Evolutionary conservation across 2,797 vertebrate species (phyloP).

Genomic region (Columba guinea): DNA sequence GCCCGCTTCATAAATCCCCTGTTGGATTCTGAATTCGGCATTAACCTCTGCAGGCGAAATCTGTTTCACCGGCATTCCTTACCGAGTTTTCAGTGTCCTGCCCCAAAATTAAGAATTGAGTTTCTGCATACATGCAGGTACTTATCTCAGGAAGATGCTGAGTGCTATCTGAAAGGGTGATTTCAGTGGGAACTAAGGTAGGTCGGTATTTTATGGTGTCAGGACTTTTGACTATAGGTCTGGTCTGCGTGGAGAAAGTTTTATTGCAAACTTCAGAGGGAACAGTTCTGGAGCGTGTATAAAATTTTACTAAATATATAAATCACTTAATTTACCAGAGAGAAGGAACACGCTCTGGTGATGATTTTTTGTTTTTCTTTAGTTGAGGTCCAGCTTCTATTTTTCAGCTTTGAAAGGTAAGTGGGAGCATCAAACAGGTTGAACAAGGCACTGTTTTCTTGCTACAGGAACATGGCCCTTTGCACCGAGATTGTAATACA

Average conservation of each 20-base stretch:
- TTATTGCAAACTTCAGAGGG: background rate
- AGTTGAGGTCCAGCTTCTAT: conserved; percentile 26
- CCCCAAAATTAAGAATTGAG: background rate
- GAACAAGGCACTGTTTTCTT: conserved; percentile 73
- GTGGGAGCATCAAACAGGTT: conserved; percentile 77
- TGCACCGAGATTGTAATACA: conserved; percentile 81
- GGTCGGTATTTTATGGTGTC: background rate
- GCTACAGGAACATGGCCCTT: conserved; percentile 75
- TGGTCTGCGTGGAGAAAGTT: background rate
- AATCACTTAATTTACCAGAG: background rate
- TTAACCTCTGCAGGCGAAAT: background rate
- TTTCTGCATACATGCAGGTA: background rate
- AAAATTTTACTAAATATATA: background rate
- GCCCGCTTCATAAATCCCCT: background rate
- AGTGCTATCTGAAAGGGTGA: background rate
- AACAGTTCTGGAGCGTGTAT: background rate
- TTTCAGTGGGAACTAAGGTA: background rate
- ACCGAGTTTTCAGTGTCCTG: background rate
- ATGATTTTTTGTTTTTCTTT: background rate
- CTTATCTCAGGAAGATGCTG: background rate
- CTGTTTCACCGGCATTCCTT: background rate
- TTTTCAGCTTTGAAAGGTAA: conserved; percentile 62
- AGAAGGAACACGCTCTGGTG: background rate
- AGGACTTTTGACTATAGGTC: background rate
- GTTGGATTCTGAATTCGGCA: background rate